Conservation (phyloP, 2,888 invertebrate species). For the Campoplex capitator region DNA sequence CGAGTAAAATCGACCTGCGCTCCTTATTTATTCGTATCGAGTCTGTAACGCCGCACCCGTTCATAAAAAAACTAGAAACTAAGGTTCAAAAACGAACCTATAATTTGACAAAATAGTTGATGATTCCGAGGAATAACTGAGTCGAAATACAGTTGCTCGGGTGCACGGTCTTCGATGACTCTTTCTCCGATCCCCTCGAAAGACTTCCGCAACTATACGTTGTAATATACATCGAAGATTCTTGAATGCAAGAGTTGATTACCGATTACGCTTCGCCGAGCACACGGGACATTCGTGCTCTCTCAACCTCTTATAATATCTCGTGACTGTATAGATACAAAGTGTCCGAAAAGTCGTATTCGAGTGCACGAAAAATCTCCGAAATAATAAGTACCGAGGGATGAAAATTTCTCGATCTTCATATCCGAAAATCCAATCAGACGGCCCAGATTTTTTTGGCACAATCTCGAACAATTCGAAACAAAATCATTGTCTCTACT, state of each 20-base stretch:
- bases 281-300: constrained; percentile 52
- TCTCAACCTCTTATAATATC: constrained; percentile 32
- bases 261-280: constrained; percentile 65
- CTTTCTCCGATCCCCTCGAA: constrained; percentile 2
- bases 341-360: neutral
- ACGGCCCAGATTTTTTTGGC: neutral
- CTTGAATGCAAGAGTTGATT: constrained; percentile 64
- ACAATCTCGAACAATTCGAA: neutral
- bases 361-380: neutral
- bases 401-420: too few species aligned
- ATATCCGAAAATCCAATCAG: too few species aligned
- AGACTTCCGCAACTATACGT: constrained; percentile 34
- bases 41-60: neutral
- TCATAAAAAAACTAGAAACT: neutral
- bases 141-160: neutral
- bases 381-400: neutral
- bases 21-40: neutral
- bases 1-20: neutral
- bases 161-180: neutral
- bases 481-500: too few species aligned
- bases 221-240: constrained; percentile 27
- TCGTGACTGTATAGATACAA: neutral
- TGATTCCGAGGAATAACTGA: neutral
- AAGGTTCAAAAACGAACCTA: neutral
- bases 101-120: neutral